Evolutionary conservation across 2,888 invertebrate genomes (phyloP), one percentile per base, ranked within the genome.

Genomic region (Pantelozetes paolii): DNA sequence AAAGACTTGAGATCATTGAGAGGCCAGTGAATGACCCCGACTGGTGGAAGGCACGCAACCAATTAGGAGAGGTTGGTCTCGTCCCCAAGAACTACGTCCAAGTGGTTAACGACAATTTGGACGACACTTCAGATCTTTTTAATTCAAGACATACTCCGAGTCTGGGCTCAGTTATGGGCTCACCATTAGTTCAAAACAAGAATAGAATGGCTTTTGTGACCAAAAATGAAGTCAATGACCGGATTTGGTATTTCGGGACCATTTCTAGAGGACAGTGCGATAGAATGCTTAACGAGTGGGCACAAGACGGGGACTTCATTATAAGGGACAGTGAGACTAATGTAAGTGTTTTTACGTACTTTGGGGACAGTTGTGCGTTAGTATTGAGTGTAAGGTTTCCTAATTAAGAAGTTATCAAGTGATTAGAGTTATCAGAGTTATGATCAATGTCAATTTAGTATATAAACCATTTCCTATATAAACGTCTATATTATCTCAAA

Each of bases 271-370:
- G 91, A 80, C 94, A 97, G 84, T 97, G 97, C 86, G 98, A 99
- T 85, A 89, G 90, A 80, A 87, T 98, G 82, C 88, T 99, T 82
- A 94, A 93, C 85, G 91, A 92, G 82, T 91, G 92, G 83, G 99
- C 95, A 23, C 91, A 92, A 82, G 94, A 98, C 84, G 99, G 99
- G 15, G 98, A 99, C 85, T 99, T 95, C 86, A 89, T 99, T 81
- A 95, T 99, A 81, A 86, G 99, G 79, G 98, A 98, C 85, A 96
- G 95, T 82, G 99, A 99, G 87, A 97, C 98, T 80, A 98, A 97
- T 85, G 98, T 97, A 84, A 89, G 91, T 86, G 40, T 28, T 57
- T 71, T 20, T 57, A n/a, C n/a, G n/a, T 18, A 18, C 20, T 50
- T 50, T 50, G 18, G 20, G 42, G 1, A 45, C 36, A 36, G 6